These are phyloP conservation scores for Orycteropus afer DNA, from an alignment of 2,113 vertebrate genomes.

Conservation along the genomic window DNA sequence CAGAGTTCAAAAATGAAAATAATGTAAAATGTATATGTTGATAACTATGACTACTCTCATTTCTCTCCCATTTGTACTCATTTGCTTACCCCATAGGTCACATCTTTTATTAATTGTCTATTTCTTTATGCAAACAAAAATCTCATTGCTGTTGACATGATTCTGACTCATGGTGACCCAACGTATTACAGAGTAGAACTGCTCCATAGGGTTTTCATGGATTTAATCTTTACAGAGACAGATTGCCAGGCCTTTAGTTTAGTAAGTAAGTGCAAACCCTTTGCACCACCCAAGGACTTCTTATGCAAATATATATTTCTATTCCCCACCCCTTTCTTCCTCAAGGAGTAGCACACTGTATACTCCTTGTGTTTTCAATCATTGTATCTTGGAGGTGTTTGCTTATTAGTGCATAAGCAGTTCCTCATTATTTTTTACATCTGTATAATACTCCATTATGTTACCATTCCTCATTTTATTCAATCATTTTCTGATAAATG, in stretches of 20 bases:
- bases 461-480: neutral
- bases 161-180: too few relatives aligned
- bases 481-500: neutral
- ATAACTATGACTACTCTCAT: neutral
- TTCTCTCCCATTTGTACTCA: fast-evolving
- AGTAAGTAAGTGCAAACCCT: too few relatives aligned
- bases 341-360: neutral
- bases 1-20: too few relatives aligned
- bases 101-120: neutral
- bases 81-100: neutral
- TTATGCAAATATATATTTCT: neutral
- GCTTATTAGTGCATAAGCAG: neutral
- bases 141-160: too few relatives aligned
- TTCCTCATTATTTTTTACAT: neutral
- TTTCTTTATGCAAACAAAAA: neutral
- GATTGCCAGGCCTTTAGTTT: too few relatives aligned
- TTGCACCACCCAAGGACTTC: too few relatives aligned
- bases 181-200: too few relatives aligned
- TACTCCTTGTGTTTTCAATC: neutral
- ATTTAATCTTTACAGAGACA: too few relatives aligned
- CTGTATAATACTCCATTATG: too few relatives aligned
- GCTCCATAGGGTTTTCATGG: too few relatives aligned
- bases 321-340: neutral
- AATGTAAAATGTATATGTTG: too few relatives aligned
- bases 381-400: neutral